Conservation (phyloP, 2,113 vertebrate species). For the Forbesichthys agassizii region DNA sequence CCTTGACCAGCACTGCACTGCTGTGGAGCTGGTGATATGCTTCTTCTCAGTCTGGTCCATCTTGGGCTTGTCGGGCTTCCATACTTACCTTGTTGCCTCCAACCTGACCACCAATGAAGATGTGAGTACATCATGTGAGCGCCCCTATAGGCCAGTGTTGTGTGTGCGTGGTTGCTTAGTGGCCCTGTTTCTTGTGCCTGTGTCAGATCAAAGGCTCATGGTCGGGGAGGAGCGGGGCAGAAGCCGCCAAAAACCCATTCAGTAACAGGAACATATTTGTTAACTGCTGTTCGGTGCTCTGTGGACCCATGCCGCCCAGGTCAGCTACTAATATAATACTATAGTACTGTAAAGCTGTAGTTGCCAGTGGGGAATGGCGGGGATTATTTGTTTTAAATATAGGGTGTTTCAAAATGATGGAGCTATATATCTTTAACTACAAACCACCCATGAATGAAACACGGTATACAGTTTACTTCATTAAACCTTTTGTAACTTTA, state of each 20-base stretch:
- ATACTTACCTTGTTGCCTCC: slow-evolving; percentile 94
- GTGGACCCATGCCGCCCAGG: slow-evolving; percentile 93
- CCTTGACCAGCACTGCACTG: slow-evolving; percentile 84
- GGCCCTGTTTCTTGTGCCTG: not conserved
- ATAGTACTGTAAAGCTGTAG: not conserved
- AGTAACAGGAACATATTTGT: slow-evolving; percentile 89
- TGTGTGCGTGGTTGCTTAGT: not conserved
- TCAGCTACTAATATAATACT: slow-evolving; percentile 43
- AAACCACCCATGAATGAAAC: no score
- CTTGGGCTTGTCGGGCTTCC: slow-evolving; percentile 97
- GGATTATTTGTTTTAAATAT: no score
- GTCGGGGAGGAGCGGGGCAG: slow-evolving; percentile 88
- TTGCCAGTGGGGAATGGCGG: no score
- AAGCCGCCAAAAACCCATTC: slow-evolving; percentile 89
- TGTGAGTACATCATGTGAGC: slow-evolving; percentile 77
- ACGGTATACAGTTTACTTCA: no score
- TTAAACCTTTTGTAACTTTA: no score
- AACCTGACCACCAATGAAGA: slow-evolving; percentile 97
- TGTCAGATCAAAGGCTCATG: slow-evolving; percentile 94
- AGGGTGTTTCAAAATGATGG: no score
- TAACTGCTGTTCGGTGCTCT: slow-evolving; percentile 93
- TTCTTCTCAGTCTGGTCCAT: slow-evolving; percentile 99
- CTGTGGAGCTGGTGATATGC: slow-evolving; percentile 92
- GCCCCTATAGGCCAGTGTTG: not conserved
- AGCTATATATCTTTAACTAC: no score